A percentile compares a stretch with the other conserved stretches of the same genome.
phyloP scores from a whole-genome alignment of 2,797 vertebrate species.

The Podarcis lilfordi region DNA sequence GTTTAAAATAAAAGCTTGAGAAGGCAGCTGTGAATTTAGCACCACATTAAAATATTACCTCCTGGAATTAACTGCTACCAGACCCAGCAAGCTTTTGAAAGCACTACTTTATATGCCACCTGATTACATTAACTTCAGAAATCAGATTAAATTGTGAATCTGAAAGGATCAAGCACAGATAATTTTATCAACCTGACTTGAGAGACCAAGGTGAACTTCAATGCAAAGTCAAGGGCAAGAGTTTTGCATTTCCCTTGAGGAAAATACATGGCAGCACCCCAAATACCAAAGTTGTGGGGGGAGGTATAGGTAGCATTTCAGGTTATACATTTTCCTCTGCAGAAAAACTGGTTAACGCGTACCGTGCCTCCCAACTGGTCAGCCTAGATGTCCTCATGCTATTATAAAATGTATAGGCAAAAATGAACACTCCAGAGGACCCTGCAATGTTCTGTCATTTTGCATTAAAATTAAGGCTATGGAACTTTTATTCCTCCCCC shows the following conservation, averaged over 20 bases:
- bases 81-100: slow-evolving; percentile 24
- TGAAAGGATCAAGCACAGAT: slow-evolving; percentile 19
- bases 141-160: not conserved
- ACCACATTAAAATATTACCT: slow-evolving; percentile 44
- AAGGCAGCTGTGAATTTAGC: slow-evolving; percentile 24
- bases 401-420: too few relatives aligned
- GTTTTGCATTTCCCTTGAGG: not conserved
- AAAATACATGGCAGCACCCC: not conserved
- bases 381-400: too few relatives aligned
- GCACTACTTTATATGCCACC: slow-evolving; percentile 6
- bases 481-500: not conserved
- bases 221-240: not conserved
- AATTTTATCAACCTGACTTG: not conserved
- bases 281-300: not conserved
- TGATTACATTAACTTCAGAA: not conserved
- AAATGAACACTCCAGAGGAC: too few relatives aligned
- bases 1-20: not conserved
- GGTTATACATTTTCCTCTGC: not conserved
- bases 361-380: too few relatives aligned
- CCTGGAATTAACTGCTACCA: not conserved
- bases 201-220: not conserved
- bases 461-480: not conserved
- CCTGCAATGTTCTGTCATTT: not conserved
- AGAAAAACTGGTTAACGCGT: not conserved
- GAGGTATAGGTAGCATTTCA: not conserved